Evolutionary conservation across 2,888 invertebrate species (phyloP).

Genomic region (Phania funesta): DNA sequence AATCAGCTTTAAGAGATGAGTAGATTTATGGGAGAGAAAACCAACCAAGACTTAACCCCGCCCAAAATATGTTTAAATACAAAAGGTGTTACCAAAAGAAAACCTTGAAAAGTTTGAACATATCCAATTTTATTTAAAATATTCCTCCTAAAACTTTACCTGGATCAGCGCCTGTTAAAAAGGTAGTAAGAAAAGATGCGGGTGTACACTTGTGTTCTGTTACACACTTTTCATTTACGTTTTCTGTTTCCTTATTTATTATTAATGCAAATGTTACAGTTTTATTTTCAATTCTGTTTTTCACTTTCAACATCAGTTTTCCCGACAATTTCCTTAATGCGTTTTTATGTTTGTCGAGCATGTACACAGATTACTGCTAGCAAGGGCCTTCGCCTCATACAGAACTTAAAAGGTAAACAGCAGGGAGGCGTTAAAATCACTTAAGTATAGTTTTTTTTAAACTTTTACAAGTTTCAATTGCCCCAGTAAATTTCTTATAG

Average conservation of each 20-base stretch:
- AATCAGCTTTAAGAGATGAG: no score
- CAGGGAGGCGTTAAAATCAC: neutral
- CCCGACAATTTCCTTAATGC: conserved; percentile 25
- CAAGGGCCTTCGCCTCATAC: neutral
- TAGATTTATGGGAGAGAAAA: no score
- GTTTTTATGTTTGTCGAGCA: conserved; percentile 11
- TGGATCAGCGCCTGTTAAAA: neutral
- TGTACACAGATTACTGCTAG: neutral
- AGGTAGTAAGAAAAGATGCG: neutral
- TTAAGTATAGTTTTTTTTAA: neutral
- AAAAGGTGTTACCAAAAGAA: no score
- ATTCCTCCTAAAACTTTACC: no score
- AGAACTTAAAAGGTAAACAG: neutral
- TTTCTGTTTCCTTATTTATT: conserved; percentile 6
- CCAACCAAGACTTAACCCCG: no score
- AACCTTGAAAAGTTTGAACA: no score
- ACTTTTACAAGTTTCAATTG: no score
- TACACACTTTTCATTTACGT: neutral
- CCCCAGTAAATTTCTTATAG: no score
- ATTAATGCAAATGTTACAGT: conserved; percentile 15
- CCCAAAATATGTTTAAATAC: no score
- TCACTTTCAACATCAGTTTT: conserved; percentile 33
- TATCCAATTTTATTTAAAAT: no score
- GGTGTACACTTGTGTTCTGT: neutral
- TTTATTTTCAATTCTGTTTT: neutral